Evolutionary conservation across 1,140 invertebrate species (phyloP), one percentile per base, ranked within the genome.

Genomic region (Brachionus paranguensis): DNA sequence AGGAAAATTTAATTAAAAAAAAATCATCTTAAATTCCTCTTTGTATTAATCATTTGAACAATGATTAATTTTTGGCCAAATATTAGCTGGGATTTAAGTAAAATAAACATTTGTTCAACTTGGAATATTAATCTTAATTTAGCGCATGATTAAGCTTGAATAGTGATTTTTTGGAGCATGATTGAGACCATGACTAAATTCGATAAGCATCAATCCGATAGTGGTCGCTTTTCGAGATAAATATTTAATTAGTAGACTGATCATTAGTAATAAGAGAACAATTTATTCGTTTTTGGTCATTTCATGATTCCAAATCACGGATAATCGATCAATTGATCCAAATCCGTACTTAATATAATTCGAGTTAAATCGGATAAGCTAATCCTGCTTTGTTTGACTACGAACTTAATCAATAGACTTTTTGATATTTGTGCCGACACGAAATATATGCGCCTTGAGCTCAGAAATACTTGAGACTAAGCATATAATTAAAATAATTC

Each of bases 281-380:
- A 45, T 20, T 33, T 68, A 41, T 41, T 43, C 10, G 17, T 41
- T 33, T 33, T 70, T 12, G 27, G n/a, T n/a, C 14, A 37, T 70
- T 43, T 41, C 37, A 41, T 43, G 68, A 72, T 17, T 72, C 37
- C 7, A 17, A 72, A 43, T 72, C 37, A 33, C 65, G 65, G 65
- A 68, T 68, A 68, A 68, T 68, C 65, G 65, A 68, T 68, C 33
- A 33, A 68, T 68, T 68, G 65, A 68, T 68, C 65, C 65, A 68
- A 68, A 68, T 60, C 53, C 53, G 17, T 60, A 60, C 17, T 60
- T 60, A 24, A 60, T n/a, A 53, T 53, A 53, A 53, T 53, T 17
- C 14, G 14, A 14, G 47, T 53, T 53, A 6, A 53, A 24, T 20
- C 53, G 53, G 8, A 60, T 60, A 20, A 20, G 53, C 33, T 37